Base-by-base conservation (phyloP, 2,888 invertebrate genomes). In the Buathra laborator region DNA sequence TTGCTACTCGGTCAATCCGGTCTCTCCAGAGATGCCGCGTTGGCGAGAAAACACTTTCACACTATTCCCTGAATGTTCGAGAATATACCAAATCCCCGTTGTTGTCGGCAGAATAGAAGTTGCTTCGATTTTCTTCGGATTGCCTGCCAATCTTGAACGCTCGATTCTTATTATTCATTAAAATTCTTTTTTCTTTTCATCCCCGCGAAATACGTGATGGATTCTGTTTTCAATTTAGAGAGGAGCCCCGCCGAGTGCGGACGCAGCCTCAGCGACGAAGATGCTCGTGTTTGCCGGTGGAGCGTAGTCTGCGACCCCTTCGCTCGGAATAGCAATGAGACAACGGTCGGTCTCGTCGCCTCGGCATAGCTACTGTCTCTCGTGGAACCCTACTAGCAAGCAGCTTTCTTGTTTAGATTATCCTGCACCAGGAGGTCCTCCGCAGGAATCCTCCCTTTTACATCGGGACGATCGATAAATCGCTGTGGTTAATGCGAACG, bases 221-320 rank as follows among this genome's bases (percentile, higher is more conserved):
- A 93, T 93, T 92, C 92, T 92, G 90, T 92, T 93, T 94, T 94
- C 94, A 94, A 93, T 94, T 93, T 93, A 90, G 91, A 88, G 89
- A 88, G 89, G 91, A 92, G 91, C 92, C 93, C 93, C 89, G 91
- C 92, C 92, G 92, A 88, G 93, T 88, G 88, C 88, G 89, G 89
- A 90, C 89, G 90, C 86, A 86, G 89, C 88, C 85, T 89, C 87
- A 89, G 56, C 68, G 16, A 71, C 88, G 86, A 85, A 88, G 79
- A 83, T 82, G 80, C 66, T 78, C 32, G 56, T 76, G 75, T 64
- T 62, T 68, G 56, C 44, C 70, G 72, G 43, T 59, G 66, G 16
- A 82, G 72, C 59, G 80, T 79, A 76, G 32, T 46, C 81, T 76
- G 79, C 77, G 79, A 83, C 70, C 81, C 81, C 74, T 74, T 87